These are phyloP conservation scores for Nilaparvata lugens DNA, from an alignment of 1,140 invertebrate species.

Conservation along the genomic window DNA sequence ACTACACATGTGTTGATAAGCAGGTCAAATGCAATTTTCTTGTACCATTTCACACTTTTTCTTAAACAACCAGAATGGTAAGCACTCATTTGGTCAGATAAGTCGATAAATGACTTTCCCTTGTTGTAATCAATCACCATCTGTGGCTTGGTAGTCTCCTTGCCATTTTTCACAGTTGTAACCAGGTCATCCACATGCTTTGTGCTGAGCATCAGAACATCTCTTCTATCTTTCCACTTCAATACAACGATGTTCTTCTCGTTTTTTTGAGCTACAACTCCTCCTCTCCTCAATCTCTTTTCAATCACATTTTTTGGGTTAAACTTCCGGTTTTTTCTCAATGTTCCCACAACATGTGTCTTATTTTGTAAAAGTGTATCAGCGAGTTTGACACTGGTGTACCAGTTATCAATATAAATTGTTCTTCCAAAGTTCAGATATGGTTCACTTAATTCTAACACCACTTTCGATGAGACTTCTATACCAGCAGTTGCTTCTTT, in stretches of 20 bases:
- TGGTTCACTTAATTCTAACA: no score
- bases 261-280: no score
- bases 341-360: conserved; percentile 38
- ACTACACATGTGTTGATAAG: conserved; percentile 4
- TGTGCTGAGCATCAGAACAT: no score
- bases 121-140: no score
- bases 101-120: no score
- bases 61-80: conserved; percentile 19
- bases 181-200: no score
- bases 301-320: conserved; percentile 30
- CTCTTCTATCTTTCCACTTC: conserved; percentile 36
- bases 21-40: conserved; percentile 17
- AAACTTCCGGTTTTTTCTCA: no score
- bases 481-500: conserved; percentile 21
- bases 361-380: conserved; percentile 33
- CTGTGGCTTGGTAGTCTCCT: no score
- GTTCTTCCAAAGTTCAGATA: no score
- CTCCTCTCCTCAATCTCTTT: conserved; percentile 33
- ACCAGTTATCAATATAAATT: no score
- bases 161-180: no score
- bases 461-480: no score
- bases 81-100: neutral
- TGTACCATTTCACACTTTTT: conserved; percentile 20
- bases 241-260: conserved; percentile 31
- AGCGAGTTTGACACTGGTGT: conserved; percentile 31